These are phyloP conservation scores for Elysia chlorotica DNA, from an alignment of 1,140 invertebrate genomes.

Conservation along the genomic window DNA sequence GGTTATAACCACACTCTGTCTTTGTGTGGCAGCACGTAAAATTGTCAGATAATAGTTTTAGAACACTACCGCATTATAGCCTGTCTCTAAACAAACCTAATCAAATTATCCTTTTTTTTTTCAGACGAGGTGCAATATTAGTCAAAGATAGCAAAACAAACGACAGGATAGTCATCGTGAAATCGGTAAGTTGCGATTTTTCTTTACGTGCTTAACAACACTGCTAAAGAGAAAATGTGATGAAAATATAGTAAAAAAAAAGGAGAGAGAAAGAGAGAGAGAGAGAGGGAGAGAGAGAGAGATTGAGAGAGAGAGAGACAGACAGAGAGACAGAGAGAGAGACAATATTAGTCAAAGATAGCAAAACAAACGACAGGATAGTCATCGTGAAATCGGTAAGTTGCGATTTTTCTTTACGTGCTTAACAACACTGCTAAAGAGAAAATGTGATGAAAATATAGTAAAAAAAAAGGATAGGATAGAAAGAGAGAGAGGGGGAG, in stretches of 20 bases:
- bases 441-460: neutral
- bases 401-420: too few species aligned
- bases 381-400: conserved; percentile 56
- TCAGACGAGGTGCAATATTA: conserved; percentile 37
- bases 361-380: conserved; percentile 45
- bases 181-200: conserved; percentile 56
- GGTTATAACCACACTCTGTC: too few species aligned
- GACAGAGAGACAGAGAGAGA: conserved; percentile 19
- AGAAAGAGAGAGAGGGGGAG: neutral
- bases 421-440: neutral
- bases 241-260: neutral
- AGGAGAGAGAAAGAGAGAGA: neutral
- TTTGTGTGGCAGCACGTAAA: too few species aligned
- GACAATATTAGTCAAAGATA: conserved; percentile 45
- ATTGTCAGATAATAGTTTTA: too few species aligned
- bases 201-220: neutral
- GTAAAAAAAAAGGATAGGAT: neutral
- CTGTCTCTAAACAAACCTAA: neutral
- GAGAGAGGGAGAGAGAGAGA: neutral
- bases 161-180: conserved; percentile 54
- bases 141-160: conserved; percentile 41
- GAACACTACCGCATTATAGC: too few species aligned
- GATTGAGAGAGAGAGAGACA: neutral
- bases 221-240: neutral
- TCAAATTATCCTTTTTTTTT: neutral